Evolutionary conservation across 2,797 vertebrate species (phyloP), one percentile per base, ranked within the genome.

Genomic region (Nannoperca australis): DNA sequence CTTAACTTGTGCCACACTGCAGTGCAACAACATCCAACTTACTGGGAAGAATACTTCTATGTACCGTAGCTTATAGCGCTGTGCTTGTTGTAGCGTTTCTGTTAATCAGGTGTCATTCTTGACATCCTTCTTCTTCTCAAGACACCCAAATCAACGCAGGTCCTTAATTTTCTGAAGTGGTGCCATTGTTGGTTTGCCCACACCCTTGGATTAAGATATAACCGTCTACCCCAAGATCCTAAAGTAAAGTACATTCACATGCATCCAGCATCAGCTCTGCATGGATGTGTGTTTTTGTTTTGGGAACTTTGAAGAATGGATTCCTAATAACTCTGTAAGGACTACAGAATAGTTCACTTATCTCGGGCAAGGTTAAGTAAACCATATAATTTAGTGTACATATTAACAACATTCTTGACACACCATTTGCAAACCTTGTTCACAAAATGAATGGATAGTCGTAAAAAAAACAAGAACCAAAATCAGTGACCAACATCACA

Each of bases 1-100:
- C 56, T 61, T 11, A 63, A 36, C n/a, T 36, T 72, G 66, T 55
- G 20, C 18, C 13, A 58, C 49, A 49, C 60, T 47, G 7, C 61
- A 42, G 53, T 65, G 24, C 22, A 53, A 65, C 34, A 7, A 36
- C 24, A 30, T 56, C 27, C 7, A 44, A 17, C 42, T 27, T 11
- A 24, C 24, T 30, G 32, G 32, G 36, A n/a, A 20, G n/a, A 69
- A 40, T 34, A 56, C 24, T 53, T 68, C n/a, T 12, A 42, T 71
- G 34, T 11, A 34, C 8, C 54, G 14, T 20, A 40, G 24, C 50
- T 2, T 58, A 8, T 38, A 30, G 42, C n/a, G 18, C 27, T 70
- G 36, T 70, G 47, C 45, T 56, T 38, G 47, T 58, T 40, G 34
- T 47, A n/a, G 32, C 1, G 2, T 61, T 38, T 11, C 38, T 38